These are phyloP conservation scores for Pithys albifrons DNA, from an alignment of 2,113 vertebrate species.

Conservation along the genomic window DNA sequence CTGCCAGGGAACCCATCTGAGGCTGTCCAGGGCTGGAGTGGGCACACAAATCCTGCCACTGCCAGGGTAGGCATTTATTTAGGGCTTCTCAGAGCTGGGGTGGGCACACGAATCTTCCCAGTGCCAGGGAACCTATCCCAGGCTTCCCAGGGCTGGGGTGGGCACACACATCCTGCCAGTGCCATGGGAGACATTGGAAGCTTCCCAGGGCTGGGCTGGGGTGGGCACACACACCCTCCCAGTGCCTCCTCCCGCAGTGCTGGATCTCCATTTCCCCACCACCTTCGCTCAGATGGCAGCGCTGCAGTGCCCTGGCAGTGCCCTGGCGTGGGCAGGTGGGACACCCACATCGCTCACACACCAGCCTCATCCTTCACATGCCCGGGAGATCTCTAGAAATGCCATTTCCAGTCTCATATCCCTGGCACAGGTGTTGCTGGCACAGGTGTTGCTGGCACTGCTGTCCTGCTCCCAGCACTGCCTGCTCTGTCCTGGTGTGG, in stretches of 20 bases:
- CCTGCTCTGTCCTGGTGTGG: rapidly evolving
- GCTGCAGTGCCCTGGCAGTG: not conserved
- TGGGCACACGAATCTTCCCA: too few species aligned
- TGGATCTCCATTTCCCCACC: rapidly evolving
- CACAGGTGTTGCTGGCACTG: not conserved
- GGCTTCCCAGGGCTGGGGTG: too few species aligned
- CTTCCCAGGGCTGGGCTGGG: not conserved
- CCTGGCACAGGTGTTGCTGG: not conserved
- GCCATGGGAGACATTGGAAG: not conserved
- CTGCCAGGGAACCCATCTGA: too few species aligned
- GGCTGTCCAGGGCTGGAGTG: too few species aligned
- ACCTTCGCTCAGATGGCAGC: not conserved
- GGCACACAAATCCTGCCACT: too few species aligned
- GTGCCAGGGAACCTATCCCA: too few species aligned
- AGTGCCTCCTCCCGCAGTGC: rapidly evolving
- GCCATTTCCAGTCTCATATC: not conserved
- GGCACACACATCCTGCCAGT: too few species aligned
- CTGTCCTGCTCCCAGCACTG: not conserved
- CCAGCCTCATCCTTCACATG: not conserved
- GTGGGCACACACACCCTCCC: not conserved
- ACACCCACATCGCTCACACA: not conserved
- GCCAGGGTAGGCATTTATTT: too few species aligned
- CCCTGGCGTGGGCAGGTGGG: not conserved
- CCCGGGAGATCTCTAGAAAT: not conserved
- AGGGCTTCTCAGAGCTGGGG: too few species aligned